Evolutionary conservation across 2,113 vertebrate genomes (phyloP).

Genomic region (Lamprologus callipterus): DNA sequence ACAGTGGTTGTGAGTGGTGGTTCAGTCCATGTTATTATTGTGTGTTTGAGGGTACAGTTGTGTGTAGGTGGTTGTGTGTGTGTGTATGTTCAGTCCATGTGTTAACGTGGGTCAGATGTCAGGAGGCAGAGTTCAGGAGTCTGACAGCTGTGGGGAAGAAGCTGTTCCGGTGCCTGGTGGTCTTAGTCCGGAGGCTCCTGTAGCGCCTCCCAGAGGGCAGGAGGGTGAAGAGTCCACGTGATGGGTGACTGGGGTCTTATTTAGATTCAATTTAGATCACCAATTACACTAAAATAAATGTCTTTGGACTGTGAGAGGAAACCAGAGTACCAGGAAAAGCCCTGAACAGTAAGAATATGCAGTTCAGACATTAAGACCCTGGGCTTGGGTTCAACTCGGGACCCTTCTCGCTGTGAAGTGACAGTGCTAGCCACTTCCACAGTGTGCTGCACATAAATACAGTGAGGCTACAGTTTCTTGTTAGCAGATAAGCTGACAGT

Average conservation of each 20-base stretch:
- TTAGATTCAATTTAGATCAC: not conserved
- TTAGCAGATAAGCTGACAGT: not conserved
- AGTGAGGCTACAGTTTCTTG: not conserved
- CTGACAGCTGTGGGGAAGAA: no score
- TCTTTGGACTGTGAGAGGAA: not conserved
- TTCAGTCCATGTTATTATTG: no score
- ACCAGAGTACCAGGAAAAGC: not conserved
- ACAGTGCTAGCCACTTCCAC: fast-evolving
- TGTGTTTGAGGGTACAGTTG: no score
- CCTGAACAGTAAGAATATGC: not conserved
- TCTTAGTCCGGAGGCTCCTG: no score
- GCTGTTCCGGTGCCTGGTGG: no score
- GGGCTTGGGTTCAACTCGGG: not conserved
- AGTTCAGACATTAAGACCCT: not conserved
- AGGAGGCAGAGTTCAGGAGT: no score
- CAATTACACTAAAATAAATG: not conserved
- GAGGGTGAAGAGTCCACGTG: no score
- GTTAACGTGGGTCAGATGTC: no score
- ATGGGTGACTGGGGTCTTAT: no score
- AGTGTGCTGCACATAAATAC: not conserved
- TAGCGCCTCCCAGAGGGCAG: no score
- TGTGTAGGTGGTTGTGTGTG: no score
- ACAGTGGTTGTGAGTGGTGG: no score
- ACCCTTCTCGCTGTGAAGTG: not conserved
- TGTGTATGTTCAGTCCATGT: fast-evolving